Evolutionary conservation across 2,888 invertebrate genomes (phyloP).

Genomic region (Sinodicranocentrus sp.): DNA sequence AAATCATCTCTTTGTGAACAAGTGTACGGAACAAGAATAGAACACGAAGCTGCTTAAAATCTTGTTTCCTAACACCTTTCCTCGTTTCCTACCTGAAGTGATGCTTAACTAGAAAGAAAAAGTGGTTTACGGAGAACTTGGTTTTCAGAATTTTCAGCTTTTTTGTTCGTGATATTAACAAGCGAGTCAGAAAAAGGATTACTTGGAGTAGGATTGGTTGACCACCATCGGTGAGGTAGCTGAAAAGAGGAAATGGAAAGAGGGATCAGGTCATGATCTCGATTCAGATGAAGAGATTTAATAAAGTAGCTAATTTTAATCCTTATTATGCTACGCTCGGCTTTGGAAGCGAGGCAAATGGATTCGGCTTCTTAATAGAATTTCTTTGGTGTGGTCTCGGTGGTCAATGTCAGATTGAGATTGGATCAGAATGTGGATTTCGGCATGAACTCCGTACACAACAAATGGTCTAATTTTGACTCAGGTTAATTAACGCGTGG

Average conservation of each 20-base stretch:
- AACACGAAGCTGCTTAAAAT: slow-evolving; percentile 21
- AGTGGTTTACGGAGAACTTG: background rate
- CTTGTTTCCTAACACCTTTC: slow-evolving; percentile 30
- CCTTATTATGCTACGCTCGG: background rate
- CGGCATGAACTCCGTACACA: background rate
- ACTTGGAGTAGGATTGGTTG: background rate
- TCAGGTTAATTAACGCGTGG: too few species aligned
- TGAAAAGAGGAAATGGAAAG: slow-evolving; percentile 38
- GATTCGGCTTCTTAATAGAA: slow-evolving; percentile 37
- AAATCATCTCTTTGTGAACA: too few species aligned
- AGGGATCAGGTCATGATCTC: slow-evolving; percentile 37
- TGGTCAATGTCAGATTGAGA: slow-evolving; percentile 56
- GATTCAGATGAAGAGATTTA: slow-evolving; percentile 52
- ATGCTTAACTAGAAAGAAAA: background rate
- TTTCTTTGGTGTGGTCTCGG: slow-evolving; percentile 43
- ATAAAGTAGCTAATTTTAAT: slow-evolving; percentile 32
- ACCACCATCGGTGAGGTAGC: slow-evolving; percentile 3
- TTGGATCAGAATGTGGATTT: background rate
- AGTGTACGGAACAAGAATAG: background rate
- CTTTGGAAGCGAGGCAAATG: background rate
- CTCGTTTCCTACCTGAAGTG: background rate
- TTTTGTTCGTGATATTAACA: too few species aligned
- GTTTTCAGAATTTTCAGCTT: too few species aligned
- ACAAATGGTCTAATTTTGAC: too few species aligned
- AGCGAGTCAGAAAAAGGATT: background rate